phyloP scores from a whole-genome alignment of 2,888 invertebrate species.

The Parochlus steinenii region DNA sequence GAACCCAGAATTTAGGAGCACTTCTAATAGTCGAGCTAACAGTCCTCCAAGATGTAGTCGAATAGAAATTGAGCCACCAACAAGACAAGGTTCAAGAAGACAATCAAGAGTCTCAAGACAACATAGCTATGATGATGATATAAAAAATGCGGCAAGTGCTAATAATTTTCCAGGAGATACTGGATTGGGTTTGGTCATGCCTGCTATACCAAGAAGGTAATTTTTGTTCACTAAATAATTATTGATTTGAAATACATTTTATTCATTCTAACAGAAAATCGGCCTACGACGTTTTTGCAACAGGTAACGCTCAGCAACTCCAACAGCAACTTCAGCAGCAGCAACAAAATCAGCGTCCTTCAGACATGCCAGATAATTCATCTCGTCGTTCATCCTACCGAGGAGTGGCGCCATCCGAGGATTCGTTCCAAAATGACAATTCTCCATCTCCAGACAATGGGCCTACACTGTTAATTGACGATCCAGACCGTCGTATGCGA shows the following conservation, averaged over 20 bases:
- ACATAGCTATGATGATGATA: constrained; percentile 73
- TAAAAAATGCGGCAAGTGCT: constrained; percentile 29
- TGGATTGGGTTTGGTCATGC: constrained; percentile 46
- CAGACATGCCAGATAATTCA: constrained; percentile 20
- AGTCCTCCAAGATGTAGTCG: constrained; percentile 34
- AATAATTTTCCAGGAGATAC: constrained; percentile 20
- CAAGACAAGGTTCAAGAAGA: constrained; percentile 34
- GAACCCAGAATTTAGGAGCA: constrained; percentile 37
- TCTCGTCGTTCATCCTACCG: constrained; percentile 46
- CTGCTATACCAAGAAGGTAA: constrained; percentile 57
- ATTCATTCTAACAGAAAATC: constrained; percentile 39
- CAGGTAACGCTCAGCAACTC: constrained; percentile 30
- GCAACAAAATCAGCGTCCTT: constrained; percentile 16
- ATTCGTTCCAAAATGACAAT: constrained; percentile 30
- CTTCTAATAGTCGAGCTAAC: constrained; percentile 42
- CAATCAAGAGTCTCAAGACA: constrained; percentile 52
- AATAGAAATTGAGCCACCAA: constrained; percentile 23
- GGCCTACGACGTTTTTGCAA: constrained; percentile 69
- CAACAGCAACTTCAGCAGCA: constrained; percentile 13
- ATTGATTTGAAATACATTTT: constrained; percentile 1
- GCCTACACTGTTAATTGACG: constrained; percentile 46
- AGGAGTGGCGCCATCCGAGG: constrained; percentile 36
- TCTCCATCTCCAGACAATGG: constrained; percentile 38
- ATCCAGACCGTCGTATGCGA: constrained; percentile 53
- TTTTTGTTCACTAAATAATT: constrained; percentile 2